Evolutionary conservation across 2,113 vertebrate species (phyloP).

Genomic region (Ictidomys tridecemlineatus): DNA sequence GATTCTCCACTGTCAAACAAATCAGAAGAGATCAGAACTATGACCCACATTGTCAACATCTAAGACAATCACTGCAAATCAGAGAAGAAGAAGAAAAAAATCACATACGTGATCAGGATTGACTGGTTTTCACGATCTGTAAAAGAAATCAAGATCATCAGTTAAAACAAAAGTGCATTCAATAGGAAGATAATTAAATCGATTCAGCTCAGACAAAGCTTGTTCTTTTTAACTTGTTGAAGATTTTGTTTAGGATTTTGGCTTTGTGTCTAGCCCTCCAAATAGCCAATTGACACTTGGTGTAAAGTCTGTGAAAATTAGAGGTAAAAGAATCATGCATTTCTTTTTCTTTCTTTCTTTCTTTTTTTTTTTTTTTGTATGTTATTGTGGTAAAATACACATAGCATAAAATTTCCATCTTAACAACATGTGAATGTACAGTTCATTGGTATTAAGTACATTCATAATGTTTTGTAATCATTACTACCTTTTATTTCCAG

Average conservation of each 20-base stretch:
- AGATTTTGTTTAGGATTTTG: background rate
- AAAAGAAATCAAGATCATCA: conserved; percentile 44
- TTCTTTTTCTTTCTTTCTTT: background rate
- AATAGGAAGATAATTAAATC: background rate
- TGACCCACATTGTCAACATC: background rate
- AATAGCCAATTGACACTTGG: background rate
- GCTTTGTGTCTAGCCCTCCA: background rate
- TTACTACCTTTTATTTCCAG: background rate
- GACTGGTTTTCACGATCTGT: conserved; percentile 93
- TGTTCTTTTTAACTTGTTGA: conserved; percentile 31
- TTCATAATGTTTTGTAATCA: background rate
- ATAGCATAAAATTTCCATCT: background rate
- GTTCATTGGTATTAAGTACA: background rate
- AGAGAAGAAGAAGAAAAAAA: background rate
- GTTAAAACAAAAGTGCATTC: background rate
- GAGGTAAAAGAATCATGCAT: background rate
- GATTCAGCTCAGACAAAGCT: background rate
- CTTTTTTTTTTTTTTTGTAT: background rate
- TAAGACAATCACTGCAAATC: background rate
- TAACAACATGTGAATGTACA: background rate
- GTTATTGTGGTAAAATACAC: background rate
- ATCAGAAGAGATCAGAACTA: conserved; percentile 41
- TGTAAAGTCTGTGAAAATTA: conserved; percentile 33
- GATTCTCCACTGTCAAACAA: conserved; percentile 90
- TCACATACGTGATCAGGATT: conserved; percentile 91